phyloP scores from a whole-genome alignment of 1,140 invertebrate species.

The Chironomus striatipennis region DNA sequence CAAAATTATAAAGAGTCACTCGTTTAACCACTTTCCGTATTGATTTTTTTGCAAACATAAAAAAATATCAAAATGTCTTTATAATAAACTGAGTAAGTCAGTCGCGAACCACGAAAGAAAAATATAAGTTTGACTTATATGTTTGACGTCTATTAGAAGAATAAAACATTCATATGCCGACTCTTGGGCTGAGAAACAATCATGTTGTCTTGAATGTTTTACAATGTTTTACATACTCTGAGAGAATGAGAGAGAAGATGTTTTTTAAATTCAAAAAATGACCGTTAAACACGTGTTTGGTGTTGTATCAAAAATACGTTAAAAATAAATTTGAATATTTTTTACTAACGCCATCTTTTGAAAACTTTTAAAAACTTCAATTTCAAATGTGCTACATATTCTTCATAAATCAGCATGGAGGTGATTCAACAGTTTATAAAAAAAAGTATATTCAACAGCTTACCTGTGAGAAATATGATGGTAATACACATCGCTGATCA shows the following conservation, averaged over 20 bases:
- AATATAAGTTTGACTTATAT: neutral
- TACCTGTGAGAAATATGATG: constrained; percentile 80
- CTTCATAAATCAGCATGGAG: neutral
- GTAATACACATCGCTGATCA: constrained; percentile 87
- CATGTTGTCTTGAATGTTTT: neutral
- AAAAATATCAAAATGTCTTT: neutral
- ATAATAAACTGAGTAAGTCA: neutral
- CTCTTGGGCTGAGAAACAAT: neutral
- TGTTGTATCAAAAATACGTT: neutral
- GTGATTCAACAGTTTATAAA: neutral
- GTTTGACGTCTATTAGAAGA: neutral
- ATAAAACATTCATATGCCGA: neutral
- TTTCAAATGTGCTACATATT: neutral
- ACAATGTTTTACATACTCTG: neutral
- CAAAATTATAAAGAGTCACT: constrained; percentile 12
- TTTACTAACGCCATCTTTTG: neutral
- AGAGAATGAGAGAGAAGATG: neutral
- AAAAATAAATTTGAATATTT: neutral
- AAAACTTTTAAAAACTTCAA: neutral
- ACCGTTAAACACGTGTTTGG: neutral
- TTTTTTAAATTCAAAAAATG: neutral
- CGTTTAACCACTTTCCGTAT: constrained; percentile 1
- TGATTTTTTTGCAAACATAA: neutral
- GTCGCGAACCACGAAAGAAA: neutral
- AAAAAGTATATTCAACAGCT: constrained; percentile 32